A percentile compares a stretch with the other conserved stretches of the same genome.
These are phyloP conservation scores for Hypolimnas misippus DNA, from an alignment of 2,888 invertebrate species.

Conservation along the genomic window DNA sequence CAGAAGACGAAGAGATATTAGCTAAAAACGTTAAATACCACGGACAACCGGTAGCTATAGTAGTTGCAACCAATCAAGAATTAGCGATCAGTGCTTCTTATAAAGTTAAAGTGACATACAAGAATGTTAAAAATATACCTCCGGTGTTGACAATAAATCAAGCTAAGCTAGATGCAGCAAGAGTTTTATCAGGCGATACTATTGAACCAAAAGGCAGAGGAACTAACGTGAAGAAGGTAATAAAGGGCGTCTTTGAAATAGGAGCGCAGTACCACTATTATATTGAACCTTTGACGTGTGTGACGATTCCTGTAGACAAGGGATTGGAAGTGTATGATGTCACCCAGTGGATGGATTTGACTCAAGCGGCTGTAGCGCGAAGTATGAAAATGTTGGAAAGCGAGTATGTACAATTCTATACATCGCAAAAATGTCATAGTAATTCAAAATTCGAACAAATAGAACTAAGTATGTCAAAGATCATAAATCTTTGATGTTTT, in stretches of 20 bases:
- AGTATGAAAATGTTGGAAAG: conserved; percentile 82
- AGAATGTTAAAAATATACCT: conserved; percentile 55
- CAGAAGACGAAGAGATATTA: conserved; percentile 78
- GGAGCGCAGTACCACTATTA: conserved; percentile 90
- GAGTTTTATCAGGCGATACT: conserved; percentile 53
- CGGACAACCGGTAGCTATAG: conserved; percentile 88
- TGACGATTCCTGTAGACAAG: conserved; percentile 87
- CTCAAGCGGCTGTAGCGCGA: conserved; percentile 83
- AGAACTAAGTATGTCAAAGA: no score
- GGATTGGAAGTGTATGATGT: conserved; percentile 86
- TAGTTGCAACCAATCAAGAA: conserved; percentile 85
- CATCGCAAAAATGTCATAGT: no score
- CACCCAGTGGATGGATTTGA: conserved; percentile 86
- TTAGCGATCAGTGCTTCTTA: conserved; percentile 83
- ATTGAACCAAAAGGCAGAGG: conserved; percentile 64
- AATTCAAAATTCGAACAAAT: no score
- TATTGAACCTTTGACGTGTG: conserved; percentile 87
- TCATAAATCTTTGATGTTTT: no score
- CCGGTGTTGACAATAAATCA: conserved; percentile 69
- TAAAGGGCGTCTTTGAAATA: conserved; percentile 82
- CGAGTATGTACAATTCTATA: conserved; percentile 68
- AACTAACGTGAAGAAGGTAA: conserved; percentile 62
- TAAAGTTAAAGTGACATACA: conserved; percentile 84
- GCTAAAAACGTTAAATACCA: conserved; percentile 84
- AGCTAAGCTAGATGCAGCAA: conserved; percentile 49